Evolutionary conservation across 1,140 invertebrate species (phyloP), one percentile per base, ranked within the genome.

Genomic region (Calephelis nemesis): DNA sequence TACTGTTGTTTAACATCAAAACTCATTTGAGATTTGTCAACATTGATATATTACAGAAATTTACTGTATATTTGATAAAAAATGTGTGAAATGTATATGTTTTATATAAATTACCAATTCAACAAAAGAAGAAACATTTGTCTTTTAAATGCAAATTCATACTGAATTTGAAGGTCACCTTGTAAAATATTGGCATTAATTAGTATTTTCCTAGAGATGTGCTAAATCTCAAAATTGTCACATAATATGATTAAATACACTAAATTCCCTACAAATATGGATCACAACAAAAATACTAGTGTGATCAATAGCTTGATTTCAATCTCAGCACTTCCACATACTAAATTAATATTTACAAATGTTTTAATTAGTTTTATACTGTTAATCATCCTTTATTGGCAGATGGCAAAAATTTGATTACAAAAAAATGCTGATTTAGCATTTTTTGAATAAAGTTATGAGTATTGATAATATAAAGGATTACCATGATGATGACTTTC

Each of bases 381-480:
- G 11, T 15, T 52, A 15, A 47, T 42, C 15, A 40, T 47, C 13
- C 50, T 60, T 67, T 47, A 67, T 58, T 67, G 65, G 65, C 65
- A 67, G 52, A 58, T 50, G 39, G 50, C 45, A 48, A 48, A 30
- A 47, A 47, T 63, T 48, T 63, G 15, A 63, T 48, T 47, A 47
- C 42, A 48, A 47, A 63, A 47, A 19, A 63, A 49, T 63, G 47
- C 19, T 63, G 13, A 13, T 48, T 48, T 15, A 7, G 45, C 15
- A 63, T 47, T 62, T 62, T 49, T 63, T 63, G 15, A 73, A 76
- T 68, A 67, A 74, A 65, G 65, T 77, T 81, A 87, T 88, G 85
- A 88, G 87, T 88, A 88, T 90, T 88, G 77, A 81, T 77, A 82
- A 79, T 79, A 77, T 77, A 81, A 81, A 84, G 81, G 80, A 82